Evolutionary conservation across 1,140 invertebrate genomes (phyloP), one percentile per base, ranked within the genome.

Genomic region (Cotesia typhae): DNA sequence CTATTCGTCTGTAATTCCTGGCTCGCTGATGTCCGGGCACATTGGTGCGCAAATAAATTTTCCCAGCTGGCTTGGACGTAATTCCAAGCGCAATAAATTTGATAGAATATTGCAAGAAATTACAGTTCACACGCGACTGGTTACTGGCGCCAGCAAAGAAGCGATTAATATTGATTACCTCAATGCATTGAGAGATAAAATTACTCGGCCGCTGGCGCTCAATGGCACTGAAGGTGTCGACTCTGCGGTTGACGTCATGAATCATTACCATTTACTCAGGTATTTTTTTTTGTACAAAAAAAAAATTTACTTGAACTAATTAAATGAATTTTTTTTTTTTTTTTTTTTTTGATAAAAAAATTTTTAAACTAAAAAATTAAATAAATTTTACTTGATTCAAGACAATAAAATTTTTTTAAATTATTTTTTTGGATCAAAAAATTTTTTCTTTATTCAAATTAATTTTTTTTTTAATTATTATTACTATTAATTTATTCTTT

Each of bases 11-110:
- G 94, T 98, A 20, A 88, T 99, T 59, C 98, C 98, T 0, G 95
- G 97, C 0, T 90, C 93, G 77, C 87, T 91, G 38, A 91, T 99
- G 90, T 89, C 92, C 51, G 97, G 98, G 1, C 88, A 92, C 79
- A 84, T 97, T 20, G 86, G 86, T 2, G 89, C 89, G 0, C 92
- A 94, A 88, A 94, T 98, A 7, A 91, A 94, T 78, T 99, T 99
- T 86, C 98, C 98, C 4, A 84, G 89, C 17, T 99, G 97, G 97
- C 90, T 99, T 38, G 98, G 98, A 0, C 96, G 97, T 85, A 96
- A 98, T 88, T 99, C 97, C 0, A 92, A 89, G 66, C 89, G 90
- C 65, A 92, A 87, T 75, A 98, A 98, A 87, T 90, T 94, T 79
- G 90, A 94, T 59, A 92, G 90, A 94, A 70, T 87, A 55, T 47